Evolutionary conservation across 2,113 vertebrate species (phyloP).

Genomic region (Salvator merianae): DNA sequence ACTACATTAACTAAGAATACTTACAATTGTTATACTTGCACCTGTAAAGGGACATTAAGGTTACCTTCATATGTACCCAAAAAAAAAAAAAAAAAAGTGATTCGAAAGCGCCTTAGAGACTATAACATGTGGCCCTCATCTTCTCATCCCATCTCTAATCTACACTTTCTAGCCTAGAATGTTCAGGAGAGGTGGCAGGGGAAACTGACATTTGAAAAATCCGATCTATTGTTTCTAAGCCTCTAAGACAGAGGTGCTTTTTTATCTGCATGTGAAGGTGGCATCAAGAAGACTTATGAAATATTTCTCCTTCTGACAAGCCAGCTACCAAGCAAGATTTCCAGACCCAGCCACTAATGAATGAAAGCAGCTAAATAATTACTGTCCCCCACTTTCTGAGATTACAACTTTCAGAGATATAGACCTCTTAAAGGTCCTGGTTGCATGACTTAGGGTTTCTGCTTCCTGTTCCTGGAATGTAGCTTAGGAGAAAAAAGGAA

Average conservation of each 20-base stretch:
- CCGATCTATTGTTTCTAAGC: too few relatives aligned
- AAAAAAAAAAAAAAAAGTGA: too few relatives aligned
- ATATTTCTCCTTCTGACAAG: not conserved
- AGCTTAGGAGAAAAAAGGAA: not conserved
- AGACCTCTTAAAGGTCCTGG: not conserved
- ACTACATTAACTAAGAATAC: not conserved
- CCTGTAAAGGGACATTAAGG: not conserved
- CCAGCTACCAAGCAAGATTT: not conserved
- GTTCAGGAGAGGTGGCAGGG: too few relatives aligned
- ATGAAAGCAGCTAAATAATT: not conserved
- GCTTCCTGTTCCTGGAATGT: not conserved
- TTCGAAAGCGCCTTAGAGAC: not conserved
- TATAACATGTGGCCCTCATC: too few relatives aligned
- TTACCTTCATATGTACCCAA: too few relatives aligned
- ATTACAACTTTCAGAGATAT: not conserved
- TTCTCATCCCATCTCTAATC: too few relatives aligned
- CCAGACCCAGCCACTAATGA: not conserved
- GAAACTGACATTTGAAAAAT: too few relatives aligned
- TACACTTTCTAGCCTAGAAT: too few relatives aligned
- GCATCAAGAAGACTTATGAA: not conserved
- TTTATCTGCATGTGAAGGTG: not conserved
- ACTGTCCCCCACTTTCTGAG: not conserved
- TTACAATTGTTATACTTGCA: not conserved
- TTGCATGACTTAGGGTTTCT: not conserved
- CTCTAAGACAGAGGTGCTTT: not conserved